Percentiles rank a stretch among this genome's conserved stretches.
phyloP scores from a whole-genome alignment of 2,888 invertebrate species.

The Holacanthella duospinosa region DNA sequence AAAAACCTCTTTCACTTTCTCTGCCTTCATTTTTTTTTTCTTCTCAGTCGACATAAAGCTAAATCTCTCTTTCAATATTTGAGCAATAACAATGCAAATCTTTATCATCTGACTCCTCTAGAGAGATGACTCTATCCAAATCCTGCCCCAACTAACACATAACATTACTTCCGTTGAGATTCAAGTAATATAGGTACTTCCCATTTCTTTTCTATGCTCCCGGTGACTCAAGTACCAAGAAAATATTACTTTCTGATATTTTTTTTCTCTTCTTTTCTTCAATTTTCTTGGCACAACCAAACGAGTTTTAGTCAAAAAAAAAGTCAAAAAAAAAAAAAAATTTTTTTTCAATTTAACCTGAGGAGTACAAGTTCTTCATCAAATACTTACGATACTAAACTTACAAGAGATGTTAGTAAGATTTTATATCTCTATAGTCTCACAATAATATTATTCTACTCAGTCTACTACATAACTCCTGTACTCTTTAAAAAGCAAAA shows the following conservation, averaged over 20 bases:
- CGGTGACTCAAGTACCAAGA: background rate
- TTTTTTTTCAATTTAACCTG: too few relatives aligned
- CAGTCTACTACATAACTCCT: too few relatives aligned
- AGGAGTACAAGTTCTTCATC: too few relatives aligned
- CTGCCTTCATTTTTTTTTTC: background rate
- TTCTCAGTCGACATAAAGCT: background rate
- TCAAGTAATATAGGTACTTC: background rate
- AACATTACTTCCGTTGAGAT: conserved; percentile 1
- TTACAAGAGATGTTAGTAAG: too few relatives aligned
- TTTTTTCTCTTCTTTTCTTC: background rate
- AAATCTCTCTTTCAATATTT: conserved; percentile 1
- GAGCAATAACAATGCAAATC: conserved; percentile 10
- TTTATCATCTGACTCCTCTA: conserved; percentile 4
- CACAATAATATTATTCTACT: too few relatives aligned
- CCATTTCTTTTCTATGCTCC: background rate
- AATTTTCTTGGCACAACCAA: background rate
- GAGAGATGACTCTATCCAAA: background rate
- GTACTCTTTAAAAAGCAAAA: too few relatives aligned
- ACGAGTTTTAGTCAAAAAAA: too few relatives aligned
- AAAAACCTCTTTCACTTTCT: background rate
- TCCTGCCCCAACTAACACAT: background rate
- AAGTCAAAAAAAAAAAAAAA: too few relatives aligned
- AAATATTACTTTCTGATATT: background rate
- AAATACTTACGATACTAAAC: too few relatives aligned
- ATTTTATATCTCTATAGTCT: too few relatives aligned